Evolutionary conservation across 2,797 vertebrate genomes (phyloP).

Genomic region (Rhinoraja longicauda): DNA sequence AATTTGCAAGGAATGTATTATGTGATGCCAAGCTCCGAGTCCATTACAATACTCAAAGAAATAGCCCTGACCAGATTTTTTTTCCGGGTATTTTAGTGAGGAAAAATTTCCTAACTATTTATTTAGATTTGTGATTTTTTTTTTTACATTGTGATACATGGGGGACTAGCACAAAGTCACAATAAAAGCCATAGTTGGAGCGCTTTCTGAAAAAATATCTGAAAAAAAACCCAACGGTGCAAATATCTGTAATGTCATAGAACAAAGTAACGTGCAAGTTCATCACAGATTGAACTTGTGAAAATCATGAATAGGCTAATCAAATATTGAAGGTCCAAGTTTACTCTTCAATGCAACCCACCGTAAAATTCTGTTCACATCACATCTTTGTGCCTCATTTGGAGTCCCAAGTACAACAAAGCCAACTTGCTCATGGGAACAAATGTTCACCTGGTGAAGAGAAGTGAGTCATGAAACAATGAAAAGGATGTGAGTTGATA

Average conservation of each 20-base stretch:
- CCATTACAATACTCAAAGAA: not conserved
- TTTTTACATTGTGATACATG: not conserved
- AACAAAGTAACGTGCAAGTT: not conserved
- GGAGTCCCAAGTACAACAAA: not conserved
- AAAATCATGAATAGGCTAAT: not conserved
- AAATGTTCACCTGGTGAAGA: not conserved
- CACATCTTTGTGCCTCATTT: conserved; percentile 24
- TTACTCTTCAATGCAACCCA: not conserved
- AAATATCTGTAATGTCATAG: not conserved
- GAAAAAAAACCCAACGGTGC: not conserved
- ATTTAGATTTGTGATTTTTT: not conserved
- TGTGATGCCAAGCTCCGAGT: not conserved
- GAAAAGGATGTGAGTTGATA: not conserved
- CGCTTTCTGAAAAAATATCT: not conserved
- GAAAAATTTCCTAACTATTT: not conserved
- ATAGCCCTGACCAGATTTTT: too few relatives aligned
- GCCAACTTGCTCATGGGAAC: conserved; percentile 13
- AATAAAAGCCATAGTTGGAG: not conserved
- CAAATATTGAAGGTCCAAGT: not conserved
- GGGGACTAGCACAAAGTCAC: not conserved
- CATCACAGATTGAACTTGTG: not conserved
- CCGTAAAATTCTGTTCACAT: conserved; percentile 20
- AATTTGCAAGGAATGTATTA: not conserved
- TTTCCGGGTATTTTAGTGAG: not conserved
- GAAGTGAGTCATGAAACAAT: not conserved